Conservation (phyloP, 2,113 vertebrate species). For the Mungos mungo region DNA sequence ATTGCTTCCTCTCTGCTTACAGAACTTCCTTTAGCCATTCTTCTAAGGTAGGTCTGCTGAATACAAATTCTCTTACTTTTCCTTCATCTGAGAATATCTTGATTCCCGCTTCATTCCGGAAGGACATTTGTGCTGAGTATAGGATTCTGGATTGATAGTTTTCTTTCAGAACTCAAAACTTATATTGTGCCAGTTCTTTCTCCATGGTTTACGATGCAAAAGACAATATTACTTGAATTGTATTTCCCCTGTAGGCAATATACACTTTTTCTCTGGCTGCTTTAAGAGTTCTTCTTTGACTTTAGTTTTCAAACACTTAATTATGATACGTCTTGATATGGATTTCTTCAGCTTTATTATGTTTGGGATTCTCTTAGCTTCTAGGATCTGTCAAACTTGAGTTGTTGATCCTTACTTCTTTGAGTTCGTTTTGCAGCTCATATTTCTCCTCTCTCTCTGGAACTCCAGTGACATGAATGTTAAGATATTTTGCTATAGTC, state of each 20-base stretch:
- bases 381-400: constrained; percentile 9
- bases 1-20: not conserved
- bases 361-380: not conserved
- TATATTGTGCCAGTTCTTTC: not conserved
- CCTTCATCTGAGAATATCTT: not conserved
- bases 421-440: not conserved
- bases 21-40: not conserved
- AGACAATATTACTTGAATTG: not conserved
- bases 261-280: not conserved
- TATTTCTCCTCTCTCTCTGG: not conserved
- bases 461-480: not conserved
- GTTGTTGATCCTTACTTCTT: not conserved
- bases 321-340: not conserved
- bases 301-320: constrained; percentile 1
- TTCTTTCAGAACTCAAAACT: not conserved
- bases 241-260: not conserved
- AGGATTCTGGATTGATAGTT: not conserved
- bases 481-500: not conserved
- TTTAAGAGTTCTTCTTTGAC: not conserved
- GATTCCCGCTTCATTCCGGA: not conserved
- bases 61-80: not conserved
- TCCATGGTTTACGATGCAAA: not conserved
- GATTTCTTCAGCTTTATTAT: not conserved
- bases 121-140: not conserved
- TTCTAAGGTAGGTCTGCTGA: not conserved